Evolutionary conservation across 2,888 invertebrate species (phyloP), one percentile per base, ranked within the genome.

Genomic region (Neocrepidodera transversa): DNA sequence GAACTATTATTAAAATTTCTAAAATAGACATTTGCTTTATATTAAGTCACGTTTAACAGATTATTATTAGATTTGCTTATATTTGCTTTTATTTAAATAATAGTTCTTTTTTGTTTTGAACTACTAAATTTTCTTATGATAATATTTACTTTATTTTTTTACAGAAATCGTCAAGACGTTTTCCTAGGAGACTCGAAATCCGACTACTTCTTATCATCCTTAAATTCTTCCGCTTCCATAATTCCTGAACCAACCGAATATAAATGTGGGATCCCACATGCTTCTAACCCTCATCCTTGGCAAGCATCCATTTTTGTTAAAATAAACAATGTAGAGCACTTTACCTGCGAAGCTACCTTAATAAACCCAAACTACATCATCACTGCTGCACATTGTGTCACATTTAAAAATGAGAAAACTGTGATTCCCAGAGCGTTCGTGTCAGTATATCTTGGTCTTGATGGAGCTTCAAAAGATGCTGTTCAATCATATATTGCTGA

Each of bases 401-500:
- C 70, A n/a, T 68, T 62, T 42, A 63, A 60, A 52, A 60, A 64
- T 26, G 55, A 60, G 0, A 57, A 58, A 49, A 26, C 45, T 7
- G 18, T 57, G 7, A 48, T 71, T 18, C 51, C 68, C 5, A 54
- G 48, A 10, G 54, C 42, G 16, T 45, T 43, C 13, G 35, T 70
- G 8, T 60, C 30, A 18, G 50, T 69, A 20, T 48, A 54, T 38
- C 49, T 71, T 8, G 68, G 65, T 40, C 42, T 16, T 1, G 17
- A 17, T n/a, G 18, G 47, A 7, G 16, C 23, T 16, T 26, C 6
- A 54, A 43, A 38, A 26, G 16, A 35, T 26, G 14, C 38, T 7
- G 13, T 61, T 2, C 30, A 50, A 35, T 40, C 64, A 43, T 52
- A 66, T 82, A 83, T 84, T 16, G 72, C 75, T 0, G 74, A 79